Conservation (phyloP, 2,113 vertebrate species). For the Gulo gulo region DNA sequence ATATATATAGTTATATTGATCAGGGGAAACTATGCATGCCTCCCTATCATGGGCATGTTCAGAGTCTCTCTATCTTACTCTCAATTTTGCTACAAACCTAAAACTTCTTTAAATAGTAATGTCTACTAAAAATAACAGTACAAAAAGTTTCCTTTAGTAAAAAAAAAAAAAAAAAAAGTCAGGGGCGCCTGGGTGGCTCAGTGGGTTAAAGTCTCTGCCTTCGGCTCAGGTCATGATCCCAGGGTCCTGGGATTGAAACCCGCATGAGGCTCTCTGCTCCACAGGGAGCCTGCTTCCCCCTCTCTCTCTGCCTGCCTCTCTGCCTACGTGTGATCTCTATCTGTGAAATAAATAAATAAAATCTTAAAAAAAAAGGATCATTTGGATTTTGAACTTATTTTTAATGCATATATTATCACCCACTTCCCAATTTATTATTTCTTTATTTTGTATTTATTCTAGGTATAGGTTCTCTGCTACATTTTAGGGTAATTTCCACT, state of each 20-base stretch:
- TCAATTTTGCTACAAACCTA: neutral
- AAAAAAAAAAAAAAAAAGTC: slow-evolving; percentile 4
- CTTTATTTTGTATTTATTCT: neutral
- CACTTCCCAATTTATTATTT: neutral
- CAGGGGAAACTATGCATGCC: neutral
- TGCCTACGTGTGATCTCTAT: too few species aligned
- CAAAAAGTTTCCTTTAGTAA: neutral
- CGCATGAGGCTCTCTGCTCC: too few species aligned
- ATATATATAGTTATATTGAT: neutral
- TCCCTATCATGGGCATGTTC: neutral
- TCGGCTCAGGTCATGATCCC: too few species aligned
- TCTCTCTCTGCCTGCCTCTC: too few species aligned
- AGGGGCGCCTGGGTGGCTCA: too few species aligned
- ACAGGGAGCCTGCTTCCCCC: too few species aligned
- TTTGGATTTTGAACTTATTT: neutral
- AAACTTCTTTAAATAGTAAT: neutral
- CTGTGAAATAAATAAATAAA: too few species aligned
- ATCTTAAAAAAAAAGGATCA: neutral
- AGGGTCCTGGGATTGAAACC: too few species aligned
- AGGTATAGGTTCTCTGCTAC: neutral
- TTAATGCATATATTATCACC: neutral
- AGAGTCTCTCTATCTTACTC: neutral
- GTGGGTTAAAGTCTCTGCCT: too few species aligned
- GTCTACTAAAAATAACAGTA: neutral
- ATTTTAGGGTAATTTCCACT: neutral